phyloP scores from a whole-genome alignment of 2,113 vertebrate species.

The Microcebus tavaratra region DNA sequence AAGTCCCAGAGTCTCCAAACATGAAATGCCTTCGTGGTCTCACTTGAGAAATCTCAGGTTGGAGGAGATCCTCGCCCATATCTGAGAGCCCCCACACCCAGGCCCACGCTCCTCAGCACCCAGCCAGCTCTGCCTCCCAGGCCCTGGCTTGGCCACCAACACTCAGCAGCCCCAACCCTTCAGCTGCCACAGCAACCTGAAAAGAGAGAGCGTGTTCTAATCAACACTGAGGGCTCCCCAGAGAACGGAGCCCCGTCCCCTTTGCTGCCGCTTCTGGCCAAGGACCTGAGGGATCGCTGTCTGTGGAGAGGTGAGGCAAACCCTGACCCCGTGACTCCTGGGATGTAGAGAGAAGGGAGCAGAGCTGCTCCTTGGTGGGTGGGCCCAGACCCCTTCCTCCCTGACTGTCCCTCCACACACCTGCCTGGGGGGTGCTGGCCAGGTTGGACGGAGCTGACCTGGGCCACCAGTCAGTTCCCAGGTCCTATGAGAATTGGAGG shows the following conservation, averaged over 20 bases:
- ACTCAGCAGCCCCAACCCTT: neutral
- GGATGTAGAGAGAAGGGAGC: neutral
- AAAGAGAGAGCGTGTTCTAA: constrained; percentile 4
- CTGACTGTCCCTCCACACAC: too few relatives aligned
- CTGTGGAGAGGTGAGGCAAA: neutral
- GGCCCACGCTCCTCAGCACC: neutral
- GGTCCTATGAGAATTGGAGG: neutral
- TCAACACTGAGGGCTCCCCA: constrained; percentile 50
- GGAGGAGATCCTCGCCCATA: neutral
- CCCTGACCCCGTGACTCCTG: neutral
- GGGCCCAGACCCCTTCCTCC: neutral
- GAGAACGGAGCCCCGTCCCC: neutral
- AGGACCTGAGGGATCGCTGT: neutral
- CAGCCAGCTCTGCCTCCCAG: neutral
- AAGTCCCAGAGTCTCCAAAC: neutral
- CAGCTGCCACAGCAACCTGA: neutral
- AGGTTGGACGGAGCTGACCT: neutral
- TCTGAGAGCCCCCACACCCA: neutral
- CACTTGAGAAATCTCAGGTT: neutral
- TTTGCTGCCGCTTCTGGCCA: neutral
- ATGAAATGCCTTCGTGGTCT: neutral
- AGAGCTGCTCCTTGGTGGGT: neutral
- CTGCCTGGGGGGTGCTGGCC: neutral
- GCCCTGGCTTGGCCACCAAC: neutral
- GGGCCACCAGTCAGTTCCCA: neutral